A percentile compares a stretch with the other conserved stretches of the same genome.
phyloP scores from a whole-genome alignment of 2,888 invertebrate genomes.

The Ochlodes sylvanus region DNA sequence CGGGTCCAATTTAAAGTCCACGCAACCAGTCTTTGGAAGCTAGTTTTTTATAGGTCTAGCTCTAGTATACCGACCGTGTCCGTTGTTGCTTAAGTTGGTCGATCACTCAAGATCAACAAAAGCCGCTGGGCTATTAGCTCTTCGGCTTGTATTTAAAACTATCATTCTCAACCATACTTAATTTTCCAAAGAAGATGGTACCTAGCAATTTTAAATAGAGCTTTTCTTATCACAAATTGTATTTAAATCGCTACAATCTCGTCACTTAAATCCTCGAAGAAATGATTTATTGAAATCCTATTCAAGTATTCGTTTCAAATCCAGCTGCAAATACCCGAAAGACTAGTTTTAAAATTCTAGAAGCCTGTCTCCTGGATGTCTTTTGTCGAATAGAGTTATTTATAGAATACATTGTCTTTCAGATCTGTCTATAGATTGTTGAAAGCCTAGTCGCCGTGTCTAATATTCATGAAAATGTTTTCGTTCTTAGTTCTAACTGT shows the following conservation, averaged over 20 bases:
- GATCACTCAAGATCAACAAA: no score
- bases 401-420: slow-evolving; percentile 40
- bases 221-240: no score
- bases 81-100: no score
- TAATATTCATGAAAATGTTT: not conserved
- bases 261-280: not conserved
- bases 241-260: not conserved
- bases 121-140: no score
- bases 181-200: no score
- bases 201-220: no score
- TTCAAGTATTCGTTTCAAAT: not conserved
- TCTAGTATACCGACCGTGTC: no score
- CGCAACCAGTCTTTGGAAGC: no score
- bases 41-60: no score
- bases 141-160: no score
- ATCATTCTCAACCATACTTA: no score
- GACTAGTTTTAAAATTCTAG: not conserved
- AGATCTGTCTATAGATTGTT: slow-evolving; percentile 43
- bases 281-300: not conserved
- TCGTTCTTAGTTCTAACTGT: not conserved
- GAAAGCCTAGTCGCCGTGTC: slow-evolving; percentile 40
- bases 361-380: not conserved
- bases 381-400: slow-evolving; percentile 7
- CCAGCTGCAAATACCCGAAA: not conserved
- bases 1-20: no score